Evolutionary conservation across 1,140 invertebrate species (phyloP).

Genomic region (Camponotus vicinus): DNA sequence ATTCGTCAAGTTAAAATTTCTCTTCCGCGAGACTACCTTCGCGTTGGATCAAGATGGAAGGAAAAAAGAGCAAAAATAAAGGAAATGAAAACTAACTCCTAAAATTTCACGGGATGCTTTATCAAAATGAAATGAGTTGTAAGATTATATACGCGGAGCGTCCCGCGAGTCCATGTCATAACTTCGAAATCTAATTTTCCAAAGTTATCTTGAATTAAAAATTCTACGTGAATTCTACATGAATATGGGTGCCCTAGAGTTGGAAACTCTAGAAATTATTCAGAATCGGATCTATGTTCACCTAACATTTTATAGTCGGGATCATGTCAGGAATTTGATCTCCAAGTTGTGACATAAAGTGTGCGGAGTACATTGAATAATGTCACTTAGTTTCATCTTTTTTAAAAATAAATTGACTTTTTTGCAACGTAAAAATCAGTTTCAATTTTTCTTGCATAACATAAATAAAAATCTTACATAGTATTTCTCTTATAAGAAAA

Average conservation of each 20-base stretch:
- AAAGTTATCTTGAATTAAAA: slow-evolving; percentile 49
- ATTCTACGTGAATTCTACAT: slow-evolving; percentile 51
- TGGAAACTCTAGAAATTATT: slow-evolving; percentile 51
- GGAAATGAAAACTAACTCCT: slow-evolving; percentile 41
- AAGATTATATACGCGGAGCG: slow-evolving; percentile 32
- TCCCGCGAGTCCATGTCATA: slow-evolving; percentile 30
- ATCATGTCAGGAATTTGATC: slow-evolving; percentile 38
- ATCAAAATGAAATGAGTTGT: slow-evolving; percentile 45
- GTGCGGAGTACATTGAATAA: slow-evolving; percentile 4
- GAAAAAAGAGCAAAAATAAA: background rate
- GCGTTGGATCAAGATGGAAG: background rate
- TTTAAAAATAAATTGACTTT: background rate
- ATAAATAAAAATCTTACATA: background rate
- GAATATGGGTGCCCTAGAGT: slow-evolving; percentile 35
- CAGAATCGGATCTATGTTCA: slow-evolving; percentile 45
- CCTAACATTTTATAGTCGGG: slow-evolving; percentile 26
- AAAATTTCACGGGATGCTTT: slow-evolving; percentile 34
- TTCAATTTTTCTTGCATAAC: background rate
- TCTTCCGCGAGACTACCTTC: background rate
- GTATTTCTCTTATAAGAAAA: background rate
- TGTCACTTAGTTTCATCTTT: background rate
- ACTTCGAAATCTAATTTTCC: slow-evolving; percentile 51
- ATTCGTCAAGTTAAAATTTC: slow-evolving; percentile 31
- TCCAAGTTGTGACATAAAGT: slow-evolving; percentile 43
- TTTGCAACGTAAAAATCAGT: background rate